Base-by-base conservation (phyloP, 1,140 invertebrate species). In the Eubasilissa regina region DNA sequence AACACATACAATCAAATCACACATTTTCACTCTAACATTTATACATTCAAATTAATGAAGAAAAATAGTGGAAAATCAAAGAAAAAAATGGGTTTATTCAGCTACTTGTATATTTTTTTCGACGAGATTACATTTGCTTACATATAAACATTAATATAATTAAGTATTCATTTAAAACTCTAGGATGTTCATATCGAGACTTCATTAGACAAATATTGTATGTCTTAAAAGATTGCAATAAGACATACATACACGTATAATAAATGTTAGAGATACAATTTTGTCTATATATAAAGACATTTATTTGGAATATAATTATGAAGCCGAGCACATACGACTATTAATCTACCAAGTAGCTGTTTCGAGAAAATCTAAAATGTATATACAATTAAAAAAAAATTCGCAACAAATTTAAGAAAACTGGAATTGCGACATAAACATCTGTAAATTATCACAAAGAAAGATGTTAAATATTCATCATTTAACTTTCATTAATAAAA, bases 91-190 rank as follows among this genome's bases (percentile, higher is more conserved):
- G 4, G 13, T 4, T 72, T 72, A 58, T 74, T 64, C 44, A 77
- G 44, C 78, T 80, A 80, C 64, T 80, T 77, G 74, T 77, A 73
- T 80, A 76, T 77, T 80, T 73, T 56, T 62, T 51, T 77, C 62
- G 62, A 68, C 75, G 79, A 80, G 79, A 80, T 80, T 80, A 80
- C 79, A 80, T 76, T 76, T 80, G 79, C 79, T 80, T 76, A 80
- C 43, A 47, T 62, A 73, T 73, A 70, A 80, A 80, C 75, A 77
- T 77, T 77, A 48, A 77, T 77, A 77, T 76, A 76, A 25, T 76
- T 62, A 64, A 51, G 55, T 48, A 25, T 64, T 76, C 35, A 53
- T 68, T 76, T 62, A 53, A 53, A 55, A 77, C 25, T 55, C 60
- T 77, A 68, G 43, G 75, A 68, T 68, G 75, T 66, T 77, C 4